Conservation (phyloP, 1,140 invertebrate species). For the Belonocnema kinseyi region DNA sequence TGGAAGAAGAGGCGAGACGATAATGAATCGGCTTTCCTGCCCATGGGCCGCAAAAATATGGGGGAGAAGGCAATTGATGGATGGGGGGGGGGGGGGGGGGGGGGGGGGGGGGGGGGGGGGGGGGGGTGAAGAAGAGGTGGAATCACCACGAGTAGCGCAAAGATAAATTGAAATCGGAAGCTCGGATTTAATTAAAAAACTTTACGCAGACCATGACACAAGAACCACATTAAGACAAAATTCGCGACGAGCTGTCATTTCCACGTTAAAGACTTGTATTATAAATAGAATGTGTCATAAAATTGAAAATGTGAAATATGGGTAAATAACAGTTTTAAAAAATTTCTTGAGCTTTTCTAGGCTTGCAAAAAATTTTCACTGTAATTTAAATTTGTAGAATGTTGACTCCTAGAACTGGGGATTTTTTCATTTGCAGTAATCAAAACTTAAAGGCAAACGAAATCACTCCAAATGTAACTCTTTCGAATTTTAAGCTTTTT, state of each 20-base stretch:
- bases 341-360: too few species aligned
- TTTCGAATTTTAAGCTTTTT: too few species aligned
- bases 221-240: conserved; percentile 49
- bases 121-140: conserved; percentile 42
- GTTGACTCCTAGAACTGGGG: too few species aligned
- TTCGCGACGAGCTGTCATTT: neutral
- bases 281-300: neutral
- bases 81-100: conserved; percentile 39
- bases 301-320: neutral
- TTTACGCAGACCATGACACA: conserved; percentile 59
- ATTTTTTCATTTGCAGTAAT: too few species aligned
- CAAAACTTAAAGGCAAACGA: too few species aligned
- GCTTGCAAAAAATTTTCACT: too few species aligned
- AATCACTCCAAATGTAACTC: too few species aligned
- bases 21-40: conserved; percentile 60
- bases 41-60: conserved; percentile 42
- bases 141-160: conserved; percentile 52
- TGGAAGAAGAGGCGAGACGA: conserved; percentile 50
- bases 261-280: neutral
- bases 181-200: conserved; percentile 69
- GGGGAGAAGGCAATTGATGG: too few species aligned
- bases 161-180: conserved; percentile 70
- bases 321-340: too few species aligned
- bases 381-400: too few species aligned
- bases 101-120: conserved; percentile 39